Conservation (phyloP, 2,888 invertebrate species). For the Ectemnius continuus region DNA sequence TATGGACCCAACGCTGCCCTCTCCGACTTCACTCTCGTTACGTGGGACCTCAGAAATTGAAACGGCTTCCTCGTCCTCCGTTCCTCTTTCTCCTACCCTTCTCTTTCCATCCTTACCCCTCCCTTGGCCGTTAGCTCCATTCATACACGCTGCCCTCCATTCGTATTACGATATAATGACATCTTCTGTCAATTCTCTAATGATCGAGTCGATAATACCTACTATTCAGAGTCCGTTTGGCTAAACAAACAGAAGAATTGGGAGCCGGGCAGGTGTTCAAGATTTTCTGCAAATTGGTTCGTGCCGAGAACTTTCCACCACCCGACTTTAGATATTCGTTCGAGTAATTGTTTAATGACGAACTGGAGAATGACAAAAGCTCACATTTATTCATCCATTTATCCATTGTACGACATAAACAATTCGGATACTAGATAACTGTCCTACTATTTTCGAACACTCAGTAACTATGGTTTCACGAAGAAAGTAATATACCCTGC, state of each 20-base stretch:
- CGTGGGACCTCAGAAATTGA: conserved; percentile 67
- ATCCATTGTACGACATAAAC: neutral
- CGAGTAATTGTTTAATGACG: conserved; percentile 24
- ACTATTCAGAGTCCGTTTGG: conserved; percentile 39
- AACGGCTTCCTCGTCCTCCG: conserved; percentile 54
- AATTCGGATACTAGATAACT: neutral
- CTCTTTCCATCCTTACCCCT: conserved; percentile 7
- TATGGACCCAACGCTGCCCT: conserved; percentile 38
- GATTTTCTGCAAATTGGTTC: conserved; percentile 1
- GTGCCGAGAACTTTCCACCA: conserved; percentile 17
- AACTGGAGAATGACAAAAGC: neutral
- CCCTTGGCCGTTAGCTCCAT: neutral
- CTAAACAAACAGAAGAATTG: conserved; percentile 67
- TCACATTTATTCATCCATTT: neutral
- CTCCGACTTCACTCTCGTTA: conserved; percentile 61
- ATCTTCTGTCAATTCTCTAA: conserved; percentile 44
- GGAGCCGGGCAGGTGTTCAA: conserved; percentile 37
- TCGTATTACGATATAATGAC: conserved; percentile 58
- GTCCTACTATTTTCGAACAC: neutral
- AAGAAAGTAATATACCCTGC: too few species aligned
- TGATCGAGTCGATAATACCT: conserved; percentile 54
- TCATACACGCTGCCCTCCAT: conserved; percentile 5
- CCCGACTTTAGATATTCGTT: conserved; percentile 7
- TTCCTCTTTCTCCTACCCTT: conserved; percentile 16
- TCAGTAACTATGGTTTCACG: neutral